Evolutionary conservation across 2,113 vertebrate species (phyloP).

Genomic region (Callionymus lyra): DNA sequence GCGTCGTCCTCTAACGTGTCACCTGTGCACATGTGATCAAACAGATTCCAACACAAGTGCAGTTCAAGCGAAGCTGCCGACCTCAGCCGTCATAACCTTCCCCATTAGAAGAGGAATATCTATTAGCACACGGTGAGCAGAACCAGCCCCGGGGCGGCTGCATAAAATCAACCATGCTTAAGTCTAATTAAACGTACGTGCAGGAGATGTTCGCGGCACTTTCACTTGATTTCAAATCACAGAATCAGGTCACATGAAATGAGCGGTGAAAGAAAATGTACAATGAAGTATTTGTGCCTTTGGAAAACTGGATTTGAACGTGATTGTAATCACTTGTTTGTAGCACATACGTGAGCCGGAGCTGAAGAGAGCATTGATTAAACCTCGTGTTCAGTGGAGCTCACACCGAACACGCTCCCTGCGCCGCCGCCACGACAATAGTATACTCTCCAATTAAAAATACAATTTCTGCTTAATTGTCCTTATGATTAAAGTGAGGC

Average conservation of each 20-base stretch:
- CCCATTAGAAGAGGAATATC: slow-evolving; percentile 48
- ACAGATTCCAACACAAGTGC: no score
- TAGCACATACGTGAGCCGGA: no score
- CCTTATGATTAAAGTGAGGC: slow-evolving; percentile 18
- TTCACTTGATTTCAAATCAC: slow-evolving; percentile 38
- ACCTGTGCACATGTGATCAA: no score
- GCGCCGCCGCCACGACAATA: not conserved
- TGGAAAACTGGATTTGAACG: no score
- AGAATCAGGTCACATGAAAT: slow-evolving; percentile 52
- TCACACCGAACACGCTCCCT: no score
- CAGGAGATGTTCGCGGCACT: slow-evolving; percentile 48
- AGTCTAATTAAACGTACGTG: slow-evolving; percentile 59
- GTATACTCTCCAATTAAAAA: slow-evolving; percentile 14
- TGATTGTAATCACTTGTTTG: no score
- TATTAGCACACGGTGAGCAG: slow-evolving; percentile 45
- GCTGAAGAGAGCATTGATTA: no score
- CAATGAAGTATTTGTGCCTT: no score
- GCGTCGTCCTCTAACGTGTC: no score
- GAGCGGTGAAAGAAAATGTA: slow-evolving; percentile 6
- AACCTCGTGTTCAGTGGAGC: no score
- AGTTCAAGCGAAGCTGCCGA: slow-evolving; percentile 52
- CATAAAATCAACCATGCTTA: slow-evolving; percentile 50
- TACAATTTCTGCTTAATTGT: slow-evolving; percentile 9
- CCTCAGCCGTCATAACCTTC: slow-evolving; percentile 54
- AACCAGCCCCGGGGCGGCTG: slow-evolving; percentile 36